Base-by-base conservation (phyloP, 2,888 invertebrate genomes). In the Pogonocherus hispidulus region DNA sequence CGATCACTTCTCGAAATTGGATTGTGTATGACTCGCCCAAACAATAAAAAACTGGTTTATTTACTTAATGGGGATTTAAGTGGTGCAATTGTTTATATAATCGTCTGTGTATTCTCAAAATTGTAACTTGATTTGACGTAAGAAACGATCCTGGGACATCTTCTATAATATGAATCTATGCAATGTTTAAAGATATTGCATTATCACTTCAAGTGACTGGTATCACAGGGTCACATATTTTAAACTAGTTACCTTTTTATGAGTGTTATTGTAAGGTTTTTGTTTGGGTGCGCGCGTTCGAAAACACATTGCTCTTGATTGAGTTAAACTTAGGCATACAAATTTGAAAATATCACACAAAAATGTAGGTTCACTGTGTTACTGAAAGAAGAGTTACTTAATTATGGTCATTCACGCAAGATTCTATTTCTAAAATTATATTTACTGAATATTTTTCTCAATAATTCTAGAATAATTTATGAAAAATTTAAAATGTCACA, bases 21-120 rank as follows among this genome's bases (percentile, higher is more conserved):
- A 32, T 20, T 9, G 32, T 32, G 52, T 19, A 32, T 52, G 52
- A 52, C 11, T 32, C 32, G 18, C 5, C 2, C 14, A 18, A 52
- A 52, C 19, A 32, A n/a, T 52, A 8, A 52, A 32, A 11, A 52
- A 52, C 52, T 32, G 52, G 52, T 52, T 52, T 27, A 16, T 27
- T 52, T 32, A 18, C 18, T 3, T 32, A 52, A 52, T 8, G 18
- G 8, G 6, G 0, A 27, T 18, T 18, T 52, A 27, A 52, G 22
- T 52, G 51, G 6, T 2, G 8, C 32, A 32, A 32, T 52, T 52
- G 9, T 51, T 51, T 51, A 14, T 5, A n/a, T 16, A n/a, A 47
- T 22, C 22, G 16, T 2, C 11, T n/a, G n/a, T n/a, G n/a, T n/a
- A n/a, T 22, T 22, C n/a, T 4, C 22, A 6, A 14, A 22, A 47